phyloP scores from a whole-genome alignment of 1,140 invertebrate genomes.

The Antheraea mylitta region DNA sequence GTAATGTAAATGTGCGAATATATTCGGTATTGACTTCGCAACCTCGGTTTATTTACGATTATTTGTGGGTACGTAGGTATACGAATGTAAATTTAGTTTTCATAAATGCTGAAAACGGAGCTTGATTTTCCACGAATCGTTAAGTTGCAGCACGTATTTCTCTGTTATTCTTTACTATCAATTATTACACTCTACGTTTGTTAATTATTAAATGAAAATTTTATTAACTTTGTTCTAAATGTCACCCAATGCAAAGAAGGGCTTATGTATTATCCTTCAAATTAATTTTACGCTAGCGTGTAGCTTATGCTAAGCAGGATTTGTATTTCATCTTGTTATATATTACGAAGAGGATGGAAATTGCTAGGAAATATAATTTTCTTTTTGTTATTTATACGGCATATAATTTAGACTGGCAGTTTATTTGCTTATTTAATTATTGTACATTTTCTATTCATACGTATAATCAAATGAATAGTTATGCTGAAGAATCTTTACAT shows the following conservation, averaged over 20 bases:
- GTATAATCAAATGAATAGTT: no score
- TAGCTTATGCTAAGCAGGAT: conserved; percentile 47
- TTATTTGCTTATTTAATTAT: no score
- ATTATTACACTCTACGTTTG: background rate
- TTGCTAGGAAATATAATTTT: conserved; percentile 17
- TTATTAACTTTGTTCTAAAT: conserved; percentile 23
- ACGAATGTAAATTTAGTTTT: background rate
- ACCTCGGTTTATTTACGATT: conserved; percentile 1
- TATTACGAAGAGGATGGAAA: conserved; percentile 37
- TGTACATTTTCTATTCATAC: no score
- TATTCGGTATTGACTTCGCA: conserved; percentile 8
- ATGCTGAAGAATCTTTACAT: no score
- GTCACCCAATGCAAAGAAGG: conserved; percentile 29
- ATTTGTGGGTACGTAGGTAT: background rate
- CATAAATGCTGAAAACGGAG: background rate
- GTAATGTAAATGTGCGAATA: conserved; percentile 17
- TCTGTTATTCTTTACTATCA: background rate
- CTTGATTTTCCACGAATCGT: background rate
- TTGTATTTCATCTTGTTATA: conserved; percentile 39
- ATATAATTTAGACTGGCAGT: no score
- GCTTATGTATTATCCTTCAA: conserved; percentile 27
- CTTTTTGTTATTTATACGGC: conserved; percentile 8
- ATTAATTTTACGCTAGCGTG: conserved; percentile 29
- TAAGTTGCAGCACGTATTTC: background rate
- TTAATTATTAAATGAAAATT: background rate